These are phyloP conservation scores for Bolinopsis microptera DNA, from an alignment of 37 sponge, comb jelly and placozoan species.

Conservation along the genomic window DNA sequence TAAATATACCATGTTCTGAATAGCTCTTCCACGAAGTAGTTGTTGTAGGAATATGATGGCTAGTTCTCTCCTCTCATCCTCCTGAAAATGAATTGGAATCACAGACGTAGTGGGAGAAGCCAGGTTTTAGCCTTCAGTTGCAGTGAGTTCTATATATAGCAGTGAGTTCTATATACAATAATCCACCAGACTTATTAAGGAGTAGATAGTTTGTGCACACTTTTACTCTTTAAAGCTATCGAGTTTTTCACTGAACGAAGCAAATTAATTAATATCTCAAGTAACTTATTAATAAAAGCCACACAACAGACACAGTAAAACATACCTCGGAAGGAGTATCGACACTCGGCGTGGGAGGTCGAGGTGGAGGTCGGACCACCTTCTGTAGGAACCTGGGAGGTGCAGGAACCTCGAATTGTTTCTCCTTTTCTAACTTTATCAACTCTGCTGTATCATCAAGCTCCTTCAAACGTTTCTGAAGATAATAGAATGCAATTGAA, in stretches of 20 bases:
- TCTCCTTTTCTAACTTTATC: constrained; percentile 47
- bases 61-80: constrained; percentile 76
- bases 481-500: no score
- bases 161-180: no score
- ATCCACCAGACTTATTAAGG: no score
- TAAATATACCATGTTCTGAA: constrained; percentile 79
- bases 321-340: constrained; percentile 60
- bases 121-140: no score
- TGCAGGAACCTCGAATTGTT: constrained; percentile 51
- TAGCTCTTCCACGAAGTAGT: constrained; percentile 85
- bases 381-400: constrained; percentile 82
- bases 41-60: constrained; percentile 86
- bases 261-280: neutral
- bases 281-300: no score
- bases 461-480: constrained; percentile 53
- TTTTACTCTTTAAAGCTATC: no score
- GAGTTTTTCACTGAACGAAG: no score
- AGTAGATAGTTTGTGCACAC: no score
- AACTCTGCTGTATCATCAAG: constrained; percentile 41
- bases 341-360: constrained; percentile 92
- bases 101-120: no score
- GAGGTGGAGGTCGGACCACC: constrained; percentile 86
- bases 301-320: neutral
- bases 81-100: no score
- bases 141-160: no score